Base-by-base conservation (phyloP, 2,113 vertebrate genomes). In the Anarrhichthys ocellatus region DNA sequence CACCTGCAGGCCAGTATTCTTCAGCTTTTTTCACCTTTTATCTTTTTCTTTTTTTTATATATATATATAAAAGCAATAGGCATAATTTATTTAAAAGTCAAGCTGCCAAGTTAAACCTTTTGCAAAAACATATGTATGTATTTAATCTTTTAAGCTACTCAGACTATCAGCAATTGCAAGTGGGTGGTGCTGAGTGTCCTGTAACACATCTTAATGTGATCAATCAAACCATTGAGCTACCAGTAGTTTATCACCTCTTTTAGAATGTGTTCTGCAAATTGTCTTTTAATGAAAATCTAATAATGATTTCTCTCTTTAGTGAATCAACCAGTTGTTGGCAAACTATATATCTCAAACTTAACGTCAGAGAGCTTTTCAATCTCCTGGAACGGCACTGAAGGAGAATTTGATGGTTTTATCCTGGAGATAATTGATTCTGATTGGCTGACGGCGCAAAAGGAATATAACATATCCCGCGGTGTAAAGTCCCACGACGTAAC, bases 351-450 rank as follows among this genome's bases (percentile, higher is more conserved):
- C 92, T 96, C 95, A 91, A 93, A 96, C 91, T 72, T 97, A 91
- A 97, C 97, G 34, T 93, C 96, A 24, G 94, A 97, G 90, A 97
- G 97, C 94, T 98, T 99, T 96, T 95, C 95, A 89, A 91, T 99
- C 82, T 95, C 93, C 86, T 99, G 98, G 98, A 97, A 96, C 61
- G 92, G 88, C 82, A 93, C 95, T 22, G 82, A 86, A 27, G 96
- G 94, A 68, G 88, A 92, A 79, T 96, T 98, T 88, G 95, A 98
- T 88, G 38, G 71, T 89, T 99, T 97, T 96, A 95, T 95, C 91
- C 92, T 98, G 96, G 97, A 99, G 95, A 96, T 99, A 94, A 96
- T 98, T 97, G 97, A 99, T 96, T 97, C 97, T 78, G 96, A 97
- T 96, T 98, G 97, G 97, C 96, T 97, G 90, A 93, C 93, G 92